Evolutionary conservation across 64 coral and sea anemone species (phyloP).

Genomic region (Orbicella faveolata): DNA sequence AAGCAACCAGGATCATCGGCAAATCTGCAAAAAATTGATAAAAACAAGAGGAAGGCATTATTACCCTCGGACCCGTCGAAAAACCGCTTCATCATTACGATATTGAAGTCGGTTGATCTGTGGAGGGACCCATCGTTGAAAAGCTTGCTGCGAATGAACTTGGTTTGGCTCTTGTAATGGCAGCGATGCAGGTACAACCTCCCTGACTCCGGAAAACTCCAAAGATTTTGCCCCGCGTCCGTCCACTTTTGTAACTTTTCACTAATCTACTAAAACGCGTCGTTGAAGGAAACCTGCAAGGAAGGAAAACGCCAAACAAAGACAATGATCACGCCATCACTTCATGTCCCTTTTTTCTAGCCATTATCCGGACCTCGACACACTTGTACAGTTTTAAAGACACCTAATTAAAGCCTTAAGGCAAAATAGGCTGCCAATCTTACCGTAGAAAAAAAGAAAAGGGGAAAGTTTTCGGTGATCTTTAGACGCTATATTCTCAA

Average conservation of each 20-base stretch:
- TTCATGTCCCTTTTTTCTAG: neutral
- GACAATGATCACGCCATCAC: slow-evolving; percentile 38
- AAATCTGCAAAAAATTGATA: neutral
- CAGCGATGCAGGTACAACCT: slow-evolving; percentile 77
- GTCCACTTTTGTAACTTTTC: slow-evolving; percentile 98
- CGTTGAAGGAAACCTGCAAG: slow-evolving; percentile 46
- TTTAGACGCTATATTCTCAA: slow-evolving; percentile 15
- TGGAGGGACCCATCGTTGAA: slow-evolving; percentile 88
- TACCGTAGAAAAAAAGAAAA: slow-evolving; percentile 19
- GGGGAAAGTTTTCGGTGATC: neutral
- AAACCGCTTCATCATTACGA: slow-evolving; percentile 74
- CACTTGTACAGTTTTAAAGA: neutral
- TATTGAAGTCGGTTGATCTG: slow-evolving; percentile 47
- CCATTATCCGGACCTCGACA: neutral
- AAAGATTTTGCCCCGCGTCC: slow-evolving; percentile 93
- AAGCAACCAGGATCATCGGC: neutral
- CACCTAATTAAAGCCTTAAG: neutral
- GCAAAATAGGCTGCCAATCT: neutral
- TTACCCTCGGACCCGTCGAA: slow-evolving; percentile 94
- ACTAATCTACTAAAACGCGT: slow-evolving; percentile 38
- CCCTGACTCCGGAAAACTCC: slow-evolving; percentile 92
- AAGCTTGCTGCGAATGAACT: slow-evolving; percentile 55
- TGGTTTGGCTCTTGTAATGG: slow-evolving; percentile 71
- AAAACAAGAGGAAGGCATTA: neutral
- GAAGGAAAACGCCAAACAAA: slow-evolving; percentile 31